Percentiles rank a stretch among this genome's conserved stretches.
phyloP scores from a whole-genome alignment of 2,113 vertebrate species.

The Brachyistius frenatus region DNA sequence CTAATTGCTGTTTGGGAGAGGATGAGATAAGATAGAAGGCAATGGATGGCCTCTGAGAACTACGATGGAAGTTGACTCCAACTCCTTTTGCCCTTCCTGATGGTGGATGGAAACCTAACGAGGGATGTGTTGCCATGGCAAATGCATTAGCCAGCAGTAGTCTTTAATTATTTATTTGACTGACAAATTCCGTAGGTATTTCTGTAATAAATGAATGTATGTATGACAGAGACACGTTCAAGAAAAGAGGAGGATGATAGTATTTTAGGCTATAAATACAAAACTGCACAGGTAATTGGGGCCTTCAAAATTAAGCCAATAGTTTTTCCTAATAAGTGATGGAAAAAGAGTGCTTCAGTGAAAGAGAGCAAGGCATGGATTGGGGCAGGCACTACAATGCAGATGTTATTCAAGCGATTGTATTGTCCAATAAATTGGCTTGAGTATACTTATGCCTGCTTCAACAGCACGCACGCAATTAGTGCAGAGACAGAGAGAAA shows the following conservation, averaged over 20 bases:
- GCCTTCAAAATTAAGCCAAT: neutral
- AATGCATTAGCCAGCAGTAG: conserved; percentile 3
- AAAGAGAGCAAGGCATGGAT: conserved; percentile 25
- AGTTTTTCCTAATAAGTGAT: neutral
- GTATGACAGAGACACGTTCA: neutral
- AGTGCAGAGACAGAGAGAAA: conserved; percentile 48
- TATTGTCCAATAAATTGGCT: conserved; percentile 66
- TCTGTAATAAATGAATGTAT: neutral
- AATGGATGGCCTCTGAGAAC: conserved; percentile 31
- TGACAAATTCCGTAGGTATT: neutral
- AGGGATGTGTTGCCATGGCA: conserved; percentile 74
- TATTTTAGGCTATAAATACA: conserved; percentile 13
- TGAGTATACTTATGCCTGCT: conserved; percentile 47
- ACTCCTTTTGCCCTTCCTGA: conserved; percentile 46
- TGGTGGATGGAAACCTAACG: conserved; percentile 20
- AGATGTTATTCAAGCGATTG: conserved; percentile 58
- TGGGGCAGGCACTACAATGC: conserved; percentile 37
- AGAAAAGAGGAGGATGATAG: neutral
- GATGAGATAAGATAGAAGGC: conserved; percentile 50
- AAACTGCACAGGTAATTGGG: conserved; percentile 1
- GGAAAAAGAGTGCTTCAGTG: neutral
- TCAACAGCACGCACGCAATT: conserved; percentile 70
- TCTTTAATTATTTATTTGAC: conserved; percentile 22
- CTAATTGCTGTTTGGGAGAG: conserved; percentile 70
- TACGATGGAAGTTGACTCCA: conserved; percentile 24